Percentiles rank a stretch among this genome's conserved stretches.
Evolutionary conservation across 2,888 invertebrate species (phyloP).

Genomic region (Aphidoletes aphidimyza): DNA sequence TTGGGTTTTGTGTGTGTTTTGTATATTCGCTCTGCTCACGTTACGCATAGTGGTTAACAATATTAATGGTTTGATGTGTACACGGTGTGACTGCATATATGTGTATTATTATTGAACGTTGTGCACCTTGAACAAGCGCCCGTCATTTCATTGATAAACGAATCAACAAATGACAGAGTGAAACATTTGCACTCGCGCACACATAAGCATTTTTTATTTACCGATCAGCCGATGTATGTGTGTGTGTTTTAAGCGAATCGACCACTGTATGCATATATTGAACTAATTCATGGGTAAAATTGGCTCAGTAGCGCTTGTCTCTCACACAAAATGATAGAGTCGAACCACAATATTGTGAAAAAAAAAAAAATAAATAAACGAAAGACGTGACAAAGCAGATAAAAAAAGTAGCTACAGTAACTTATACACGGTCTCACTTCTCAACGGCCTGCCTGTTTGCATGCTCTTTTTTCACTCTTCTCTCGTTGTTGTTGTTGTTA

Average conservation of each 20-base stretch:
- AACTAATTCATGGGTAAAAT: conserved; percentile 32
- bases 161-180: not conserved
- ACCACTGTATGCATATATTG: not conserved
- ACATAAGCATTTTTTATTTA: no score
- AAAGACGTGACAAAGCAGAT: conserved; percentile 27
- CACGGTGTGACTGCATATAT: not conserved
- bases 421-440: not conserved
- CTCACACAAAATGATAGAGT: not conserved
- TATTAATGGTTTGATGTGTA: not conserved
- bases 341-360: no score
- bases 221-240: no score
- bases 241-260: no score
- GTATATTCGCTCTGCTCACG: conserved; percentile 9
- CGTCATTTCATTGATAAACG: not conserved
- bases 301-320: not conserved
- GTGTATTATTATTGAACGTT: not conserved
- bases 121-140: conserved; percentile 12
- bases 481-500: not conserved
- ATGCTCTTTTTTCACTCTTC: not conserved
- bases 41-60: conserved; percentile 18
- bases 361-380: not conserved
- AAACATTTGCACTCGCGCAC: not conserved
- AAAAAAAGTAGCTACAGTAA: conserved; percentile 10
- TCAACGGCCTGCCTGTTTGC: not conserved
- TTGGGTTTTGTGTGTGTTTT: not conserved